Percentiles rank a stretch among this genome's conserved stretches.
These are phyloP conservation scores for Drymodes brunneopygia DNA, from an alignment of 2,113 vertebrate genomes.

Conservation along the genomic window DNA sequence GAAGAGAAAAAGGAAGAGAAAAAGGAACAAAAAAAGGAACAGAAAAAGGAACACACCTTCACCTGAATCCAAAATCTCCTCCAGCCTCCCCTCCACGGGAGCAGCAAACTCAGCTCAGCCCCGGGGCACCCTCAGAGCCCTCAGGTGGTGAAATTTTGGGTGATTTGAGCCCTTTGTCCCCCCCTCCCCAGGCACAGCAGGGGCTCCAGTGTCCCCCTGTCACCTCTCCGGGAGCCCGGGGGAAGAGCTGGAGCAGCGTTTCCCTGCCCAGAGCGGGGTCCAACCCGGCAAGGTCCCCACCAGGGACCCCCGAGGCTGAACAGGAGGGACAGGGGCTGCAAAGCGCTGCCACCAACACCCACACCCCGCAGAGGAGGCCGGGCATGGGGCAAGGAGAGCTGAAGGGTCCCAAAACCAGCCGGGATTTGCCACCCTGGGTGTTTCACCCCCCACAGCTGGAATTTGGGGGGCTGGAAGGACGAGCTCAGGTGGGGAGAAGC, in stretches of 20 bases:
- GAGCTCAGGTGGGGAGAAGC: background rate
- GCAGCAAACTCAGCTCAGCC: too few species aligned
- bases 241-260: background rate
- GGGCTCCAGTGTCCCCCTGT: background rate
- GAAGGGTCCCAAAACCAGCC: background rate
- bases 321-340: background rate
- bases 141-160: too few species aligned
- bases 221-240: background rate
- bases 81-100: too few species aligned
- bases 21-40: too few species aligned
- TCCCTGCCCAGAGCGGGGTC: accelerated
- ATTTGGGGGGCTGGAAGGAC: background rate
- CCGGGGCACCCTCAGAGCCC: too few species aligned
- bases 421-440: background rate
- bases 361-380: background rate
- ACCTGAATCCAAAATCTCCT: too few species aligned
- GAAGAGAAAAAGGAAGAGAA: too few species aligned
- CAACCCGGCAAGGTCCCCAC: background rate
- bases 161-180: too few species aligned
- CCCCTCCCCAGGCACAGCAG: too few species aligned
- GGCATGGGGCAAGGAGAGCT: background rate
- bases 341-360: background rate
- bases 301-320: background rate
- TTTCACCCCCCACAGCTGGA: background rate
- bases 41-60: too few species aligned